Base-by-base conservation (phyloP, 2,113 vertebrate genomes). In the Pipra filicauda region DNA sequence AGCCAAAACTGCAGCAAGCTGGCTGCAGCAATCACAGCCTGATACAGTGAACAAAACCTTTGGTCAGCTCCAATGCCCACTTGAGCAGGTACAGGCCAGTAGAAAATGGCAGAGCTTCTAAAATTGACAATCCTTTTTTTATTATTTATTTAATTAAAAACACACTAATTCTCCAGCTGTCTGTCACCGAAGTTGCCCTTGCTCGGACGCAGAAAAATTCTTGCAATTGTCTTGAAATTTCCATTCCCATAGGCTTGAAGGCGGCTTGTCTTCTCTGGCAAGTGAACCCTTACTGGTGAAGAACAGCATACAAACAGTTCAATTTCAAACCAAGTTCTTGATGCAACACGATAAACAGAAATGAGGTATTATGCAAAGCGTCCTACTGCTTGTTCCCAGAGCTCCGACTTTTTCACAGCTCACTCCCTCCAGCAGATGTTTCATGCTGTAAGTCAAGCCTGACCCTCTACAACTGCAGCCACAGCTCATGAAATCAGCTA, bases 1-100 rank as follows among this genome's bases (percentile, higher is more conserved):
- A 21, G 48, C 35, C 3, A 0, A 12, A 41, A 39, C 15, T 5
- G 3, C 0, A 0, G 28, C 35, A 41, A 86, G 26, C 3, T 58
- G 49, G 21, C 12, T 73, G 58, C 31, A 26, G 48, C 5, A 28
- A 31, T 67, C 41, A 24, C 0, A 0, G 59, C 24, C 39, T 30
- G 37, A 30, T 9, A 27, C 26, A 27, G 23, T 8, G 39, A 55
- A 18, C 15, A 75, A 48, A 88, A 54, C 9, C n/a, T 46, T 31
- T 2, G 0, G 11, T 26, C 1, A 2, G 26, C 24, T 66, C 30
- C 31, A 7, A 52, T 16, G 37, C 39, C 24, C 0, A 0, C 61
- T 19, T 4, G 1, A 71, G 48, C 41, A 48, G 59, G 35, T 51
- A 54, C 39, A 80, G 19, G 33, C 20, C 46, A n/a, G 27, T 30